Evolutionary conservation across 2,888 invertebrate species (phyloP).

Genomic region (Drosophila subquinaria): DNA sequence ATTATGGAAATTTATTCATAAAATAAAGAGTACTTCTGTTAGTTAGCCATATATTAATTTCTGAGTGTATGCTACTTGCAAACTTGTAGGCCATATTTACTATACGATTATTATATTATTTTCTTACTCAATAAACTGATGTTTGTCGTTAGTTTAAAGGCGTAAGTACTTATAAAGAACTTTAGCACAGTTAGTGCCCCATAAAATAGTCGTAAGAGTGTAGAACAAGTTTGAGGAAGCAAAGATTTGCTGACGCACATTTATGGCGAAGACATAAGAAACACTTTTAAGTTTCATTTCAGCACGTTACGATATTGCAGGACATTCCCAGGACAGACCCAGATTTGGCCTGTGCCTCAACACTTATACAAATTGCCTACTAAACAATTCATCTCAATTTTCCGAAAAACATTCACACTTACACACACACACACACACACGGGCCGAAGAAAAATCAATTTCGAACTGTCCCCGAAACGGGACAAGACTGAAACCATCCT

Average conservation of each 20-base stretch:
- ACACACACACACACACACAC: conserved; percentile 12
- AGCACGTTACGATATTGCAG: conserved; percentile 5
- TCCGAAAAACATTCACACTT: conserved; percentile 42
- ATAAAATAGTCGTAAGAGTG: conserved; percentile 32
- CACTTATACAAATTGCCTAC: conserved; percentile 75
- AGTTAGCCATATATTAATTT: no score
- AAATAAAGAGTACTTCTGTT: no score
- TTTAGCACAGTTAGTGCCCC: not conserved
- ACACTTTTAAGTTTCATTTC: conserved; percentile 52
- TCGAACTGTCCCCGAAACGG: conserved; percentile 36
- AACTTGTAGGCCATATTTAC: not conserved
- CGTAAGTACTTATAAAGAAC: conserved; percentile 29
- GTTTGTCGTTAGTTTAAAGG: not conserved
- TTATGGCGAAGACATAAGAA: conserved; percentile 60
- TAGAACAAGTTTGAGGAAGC: conserved; percentile 13
- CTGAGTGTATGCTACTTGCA: no score
- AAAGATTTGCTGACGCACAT: conserved; percentile 59
- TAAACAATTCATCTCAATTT: conserved; percentile 76
- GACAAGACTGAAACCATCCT: conserved; percentile 5
- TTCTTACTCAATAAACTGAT: not conserved
- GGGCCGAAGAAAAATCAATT: conserved; percentile 62
- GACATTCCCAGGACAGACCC: conserved; percentile 22
- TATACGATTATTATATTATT: not conserved
- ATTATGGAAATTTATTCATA: no score
- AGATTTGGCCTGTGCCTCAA: conserved; percentile 32